Base-by-base conservation (phyloP, 2,797 vertebrate species). In the Amazonetta brasiliensis region DNA sequence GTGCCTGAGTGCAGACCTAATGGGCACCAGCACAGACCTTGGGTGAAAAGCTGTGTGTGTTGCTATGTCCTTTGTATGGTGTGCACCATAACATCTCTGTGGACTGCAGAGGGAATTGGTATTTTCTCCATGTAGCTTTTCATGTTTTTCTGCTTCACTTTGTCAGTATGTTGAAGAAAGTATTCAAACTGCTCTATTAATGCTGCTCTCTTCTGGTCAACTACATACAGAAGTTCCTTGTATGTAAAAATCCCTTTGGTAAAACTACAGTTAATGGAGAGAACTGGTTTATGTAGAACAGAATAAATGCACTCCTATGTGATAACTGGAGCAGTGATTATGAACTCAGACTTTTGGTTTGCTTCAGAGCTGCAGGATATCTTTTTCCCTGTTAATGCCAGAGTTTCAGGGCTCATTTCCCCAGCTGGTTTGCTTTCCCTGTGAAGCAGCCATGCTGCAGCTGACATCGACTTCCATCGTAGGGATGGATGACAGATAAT, bases 71-170 rank as follows among this genome's bases (percentile, higher is more conserved):
- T 75, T 28, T 21, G 33, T 28, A 7, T 25, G 11, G 46, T 7
- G 12, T 56, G 30, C 50, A 15, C 22, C 11, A 17, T 8, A 80
- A 55, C 17, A 52, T 68, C 64, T 31, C 64, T 58, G 31, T 1
- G 0, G 3, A 14, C 25, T 44, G 64, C 25, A 50, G 21, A 14
- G 22, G 18, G 2, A 60, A 60, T 20, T 0, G 14, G 4, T 41
- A 7, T 33, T 84, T 62, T 37, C 20, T 25, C 13, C 55, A 44
- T 11, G 22, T 22, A 63, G 2, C 17, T 66, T 43, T 12, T 11
- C 30, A 6, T 3, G n/a, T n/a, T 33, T 16, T 18, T 11, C 31
- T 59, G 17, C 17, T 59, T 74, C 66, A 4, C 62, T 74, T 64
- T 64, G 13, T 26, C 62, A 37, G 22, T 11, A 13, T 71, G 22